Conservation (phyloP, 2,797 vertebrate genomes). For the Nannoperca australis region DNA sequence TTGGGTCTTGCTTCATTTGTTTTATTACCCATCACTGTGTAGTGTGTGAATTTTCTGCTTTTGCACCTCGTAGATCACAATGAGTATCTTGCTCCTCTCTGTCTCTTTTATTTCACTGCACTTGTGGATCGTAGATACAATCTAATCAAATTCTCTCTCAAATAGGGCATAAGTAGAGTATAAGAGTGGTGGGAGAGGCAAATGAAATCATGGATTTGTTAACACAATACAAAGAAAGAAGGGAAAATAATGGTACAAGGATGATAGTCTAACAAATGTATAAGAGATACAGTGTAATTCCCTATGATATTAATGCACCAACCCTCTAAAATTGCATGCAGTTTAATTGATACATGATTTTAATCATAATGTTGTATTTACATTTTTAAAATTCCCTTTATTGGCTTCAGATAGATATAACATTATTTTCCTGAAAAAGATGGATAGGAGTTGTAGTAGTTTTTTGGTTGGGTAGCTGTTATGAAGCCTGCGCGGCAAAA, state of each 20-base stretch:
- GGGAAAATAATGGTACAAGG: not conserved
- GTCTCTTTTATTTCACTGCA: slow-evolving; percentile 46
- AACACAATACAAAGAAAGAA: too few species aligned
- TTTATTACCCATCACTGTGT: slow-evolving; percentile 67
- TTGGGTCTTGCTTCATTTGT: slow-evolving; percentile 67
- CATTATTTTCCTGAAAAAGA: not conserved
- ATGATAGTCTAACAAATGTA: not conserved
- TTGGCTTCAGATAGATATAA: not conserved
- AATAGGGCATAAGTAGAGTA: too few species aligned
- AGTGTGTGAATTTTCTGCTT: slow-evolving; percentile 45
- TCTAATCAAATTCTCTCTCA: slow-evolving; percentile 45
- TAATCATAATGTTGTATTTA: not conserved
- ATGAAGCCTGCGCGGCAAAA: not conserved
- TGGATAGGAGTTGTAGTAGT: not conserved
- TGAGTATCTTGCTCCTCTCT: slow-evolving; percentile 30
- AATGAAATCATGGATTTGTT: too few species aligned
- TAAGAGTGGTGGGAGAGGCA: too few species aligned
- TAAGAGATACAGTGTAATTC: too few species aligned
- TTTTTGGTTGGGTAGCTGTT: not conserved
- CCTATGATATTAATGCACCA: too few species aligned
- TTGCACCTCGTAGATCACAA: slow-evolving; percentile 55
- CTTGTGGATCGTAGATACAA: slow-evolving; percentile 36
- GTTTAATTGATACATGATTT: not conserved
- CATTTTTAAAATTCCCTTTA: not conserved
- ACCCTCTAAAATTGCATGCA: not conserved